Base-by-base conservation (phyloP, 2,113 vertebrate genomes). In the Hemichromis elongatus region DNA sequence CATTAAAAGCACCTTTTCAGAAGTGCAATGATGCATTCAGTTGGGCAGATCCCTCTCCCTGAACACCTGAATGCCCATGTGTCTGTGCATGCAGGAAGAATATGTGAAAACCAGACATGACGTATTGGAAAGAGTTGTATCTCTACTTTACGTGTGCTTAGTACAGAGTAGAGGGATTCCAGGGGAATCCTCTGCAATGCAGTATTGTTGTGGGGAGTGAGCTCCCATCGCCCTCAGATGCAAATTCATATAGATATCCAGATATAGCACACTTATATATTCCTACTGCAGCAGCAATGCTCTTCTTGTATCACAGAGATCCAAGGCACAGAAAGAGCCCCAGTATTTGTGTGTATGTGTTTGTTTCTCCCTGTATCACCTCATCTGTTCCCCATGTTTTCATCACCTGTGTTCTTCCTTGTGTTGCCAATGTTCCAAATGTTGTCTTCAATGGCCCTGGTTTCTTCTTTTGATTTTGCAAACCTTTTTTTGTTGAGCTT, bases 141-240 rank as follows among this genome's bases (percentile, higher is more conserved):
- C 84, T 92, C 86, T 89, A 87, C 88, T 83, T 82, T 85, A 54
- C 82, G 35, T 28, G 63, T 40, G 73, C 77, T 63, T 47, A 21
- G 80, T 45, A 61, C 77, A 42, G 55, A 68, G 78, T 70, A 24
- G 53, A 93, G 86, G 75, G 81, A 87, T 90, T 93, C 86, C 82
- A 80, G 52, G 91, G 93, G 77, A 93, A 88, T 90, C 86, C 89
- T 93, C 93, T 61, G 93, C 93, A 94, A 77, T 94, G 93, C 93
- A 94, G 93, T 26, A 85, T 9, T 73, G 55, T 86, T 59, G 79
- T 68, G n/a, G 80, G 79, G 79, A 87, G 77, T 35, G 35, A 90
- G 30, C 80, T 87, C 82, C 50, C 77, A 57, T 88, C 81, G 66
- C 54, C 86, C 16, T 88, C 81, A 73, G 53, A 84, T 63, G 55